Evolutionary conservation across 2,797 vertebrate genomes (phyloP), one percentile per base, ranked within the genome.

Genomic region (Eptatretus atami): DNA sequence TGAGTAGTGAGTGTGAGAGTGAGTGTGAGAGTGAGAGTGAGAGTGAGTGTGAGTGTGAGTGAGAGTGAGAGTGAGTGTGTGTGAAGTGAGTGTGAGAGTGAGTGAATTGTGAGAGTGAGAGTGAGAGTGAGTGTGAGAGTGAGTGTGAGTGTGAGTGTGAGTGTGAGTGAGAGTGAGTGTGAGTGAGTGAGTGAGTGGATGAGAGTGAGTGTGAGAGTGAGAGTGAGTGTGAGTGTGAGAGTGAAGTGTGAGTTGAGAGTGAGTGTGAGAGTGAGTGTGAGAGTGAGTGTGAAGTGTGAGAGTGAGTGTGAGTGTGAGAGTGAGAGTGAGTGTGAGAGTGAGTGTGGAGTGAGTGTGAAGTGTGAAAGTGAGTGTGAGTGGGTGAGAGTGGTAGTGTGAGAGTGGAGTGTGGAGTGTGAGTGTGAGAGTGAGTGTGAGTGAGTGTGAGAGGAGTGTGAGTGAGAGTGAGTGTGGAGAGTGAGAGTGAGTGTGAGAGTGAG

Each of bases 21-120:
- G 54, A 12, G 54, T 12, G 54, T 55, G 54, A 55, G 54, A 12
- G 54, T 12, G 54, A 55, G 54, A 12, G 54, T 12, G 54, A 12
- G 54, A 55, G 54, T 55, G 54, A 55, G 54, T 55, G 54, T 12
- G 54, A 55, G 54, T 55, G 54, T 12, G 54, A 12, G 54, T 12
- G 54, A 12, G 54, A 55, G 54, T 55, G 54, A 55, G 54, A 55
- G 54, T 55, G 54, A 55, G 54, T 55, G 54, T 12, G 54, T 12
- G 54, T 55, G 54, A 55, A n/a, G n/a, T n/a, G n/a, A n/a, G n/a
- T n/a, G n/a, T n/a, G n/a, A n/a, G n/a, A n/a, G n/a, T n/a, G n/a
- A n/a, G n/a, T n/a, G n/a, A n/a, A n/a, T n/a, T n/a, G n/a, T n/a
- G 54, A 12, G 54, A 55, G 54, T 55, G 54, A 55, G 54, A 55